A percentile compares a stretch with the other conserved stretches of the same genome.
Conservation (phyloP, 2,113 vertebrate genomes). For the Uropsilus gracilis region DNA sequence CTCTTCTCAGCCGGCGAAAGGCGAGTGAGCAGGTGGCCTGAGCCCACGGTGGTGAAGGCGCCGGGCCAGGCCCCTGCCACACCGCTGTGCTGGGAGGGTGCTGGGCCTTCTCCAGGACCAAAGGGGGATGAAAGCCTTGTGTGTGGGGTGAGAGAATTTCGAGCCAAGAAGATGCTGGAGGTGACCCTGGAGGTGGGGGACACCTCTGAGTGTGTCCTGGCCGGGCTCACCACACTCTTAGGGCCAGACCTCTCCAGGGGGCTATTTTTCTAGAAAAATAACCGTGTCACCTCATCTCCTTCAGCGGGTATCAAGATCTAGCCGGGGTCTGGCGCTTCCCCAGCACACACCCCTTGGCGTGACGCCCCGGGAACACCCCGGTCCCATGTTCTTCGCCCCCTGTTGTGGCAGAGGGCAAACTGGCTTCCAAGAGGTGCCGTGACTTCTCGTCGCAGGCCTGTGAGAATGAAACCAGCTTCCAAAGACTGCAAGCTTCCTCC, state of each 20-base stretch:
- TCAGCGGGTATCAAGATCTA: conserved; percentile 23
- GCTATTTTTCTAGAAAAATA: conserved; percentile 32
- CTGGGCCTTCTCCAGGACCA: too few relatives aligned
- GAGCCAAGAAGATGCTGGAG: too few relatives aligned
- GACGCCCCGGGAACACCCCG: not conserved
- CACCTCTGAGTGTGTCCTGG: not conserved
- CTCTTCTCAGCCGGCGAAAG: too few relatives aligned
- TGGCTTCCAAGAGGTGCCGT: not conserved
- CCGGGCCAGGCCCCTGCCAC: too few relatives aligned
- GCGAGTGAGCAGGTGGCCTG: too few relatives aligned
- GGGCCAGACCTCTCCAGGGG: not conserved
- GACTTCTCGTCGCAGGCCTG: not conserved
- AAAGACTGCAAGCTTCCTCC: conserved; percentile 28
- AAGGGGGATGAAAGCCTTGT: too few relatives aligned
- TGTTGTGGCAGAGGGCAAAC: not conserved
- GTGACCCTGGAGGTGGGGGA: too few relatives aligned
- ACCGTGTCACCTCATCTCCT: not conserved
- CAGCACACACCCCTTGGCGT: not conserved
- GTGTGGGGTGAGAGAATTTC: not conserved
- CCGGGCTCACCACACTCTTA: not conserved
- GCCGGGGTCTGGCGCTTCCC: not conserved
- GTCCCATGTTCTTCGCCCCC: not conserved
- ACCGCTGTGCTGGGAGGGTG: too few relatives aligned
- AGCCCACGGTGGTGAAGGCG: too few relatives aligned
- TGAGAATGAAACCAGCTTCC: not conserved